Base-by-base conservation (phyloP, 2,113 vertebrate species). In the Spermophilus dauricus region DNA sequence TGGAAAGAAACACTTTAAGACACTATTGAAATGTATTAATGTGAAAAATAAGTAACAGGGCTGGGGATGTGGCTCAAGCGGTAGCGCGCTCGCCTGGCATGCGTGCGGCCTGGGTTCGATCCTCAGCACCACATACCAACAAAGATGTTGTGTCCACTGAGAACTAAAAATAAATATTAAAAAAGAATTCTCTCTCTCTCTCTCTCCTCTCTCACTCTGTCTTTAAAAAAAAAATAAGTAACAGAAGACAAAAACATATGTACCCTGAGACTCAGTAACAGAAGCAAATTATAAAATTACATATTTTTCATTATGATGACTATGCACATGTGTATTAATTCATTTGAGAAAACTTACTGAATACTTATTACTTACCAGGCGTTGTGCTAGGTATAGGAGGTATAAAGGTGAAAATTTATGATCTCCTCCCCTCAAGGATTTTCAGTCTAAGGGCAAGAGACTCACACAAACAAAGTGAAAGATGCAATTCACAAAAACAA, bases 161-260 rank as follows among this genome's bases (percentile, higher is more conserved):
- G n/a, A n/a, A n/a, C n/a, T n/a, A n/a, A n/a, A n/a, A n/a, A n/a
- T n/a, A n/a, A n/a, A n/a, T n/a, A n/a, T n/a, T n/a, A n/a, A n/a
- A n/a, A n/a, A n/a, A n/a, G n/a, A n/a, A n/a, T n/a, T n/a, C n/a
- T n/a, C n/a, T n/a, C n/a, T n/a, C n/a, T n/a, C n/a, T n/a, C n/a
- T n/a, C n/a, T n/a, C n/a, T n/a, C n/a, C n/a, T n/a, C n/a, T n/a
- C n/a, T n/a, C n/a, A n/a, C n/a, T n/a, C n/a, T n/a, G n/a, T n/a
- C n/a, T n/a, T n/a, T n/a, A n/a, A n/a, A n/a, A n/a, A n/a, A 92
- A 86, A 92, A 95, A 90, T n/a, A 63, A 93, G 69, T 72, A 95
- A 90, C 34, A 53, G 53, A n/a, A 42, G 2, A 12, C 45, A 86
- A 69, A 94, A 86, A 48, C 51, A 26, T 90, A 3, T 56, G 24